A percentile compares a stretch with the other conserved stretches of the same genome.
Evolutionary conservation across 1,140 invertebrate species (phyloP).

Genomic region (Drosophila mojavensis): DNA sequence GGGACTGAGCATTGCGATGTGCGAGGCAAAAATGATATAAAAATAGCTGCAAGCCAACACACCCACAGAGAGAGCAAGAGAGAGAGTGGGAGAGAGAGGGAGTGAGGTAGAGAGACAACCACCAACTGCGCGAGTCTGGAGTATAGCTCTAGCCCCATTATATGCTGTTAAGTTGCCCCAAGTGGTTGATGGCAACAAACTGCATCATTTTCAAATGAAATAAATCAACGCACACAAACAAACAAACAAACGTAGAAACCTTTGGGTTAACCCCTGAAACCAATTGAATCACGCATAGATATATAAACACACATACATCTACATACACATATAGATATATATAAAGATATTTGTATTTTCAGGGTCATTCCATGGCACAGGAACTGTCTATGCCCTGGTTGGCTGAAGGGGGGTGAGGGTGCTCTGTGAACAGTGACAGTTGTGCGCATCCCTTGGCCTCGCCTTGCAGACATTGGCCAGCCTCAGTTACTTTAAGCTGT

Average conservation of each 20-base stretch:
- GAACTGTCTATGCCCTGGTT: conserved; percentile 14
- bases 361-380: conserved; percentile 32
- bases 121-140: conserved; percentile 13
- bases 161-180: conserved; percentile 45
- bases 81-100: neutral
- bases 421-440: conserved; percentile 41
- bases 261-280: conserved; percentile 31
- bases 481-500: conserved; percentile 43
- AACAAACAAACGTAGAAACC: conserved; percentile 48
- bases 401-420: neutral
- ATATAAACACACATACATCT: conserved; percentile 3
- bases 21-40: conserved; percentile 73
- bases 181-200: conserved; percentile 51
- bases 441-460: conserved; percentile 11
- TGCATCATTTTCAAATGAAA: conserved; percentile 81
- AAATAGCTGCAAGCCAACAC: conserved; percentile 70
- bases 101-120: neutral
- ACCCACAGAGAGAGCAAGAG: neutral
- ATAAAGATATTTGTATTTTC: conserved; percentile 20
- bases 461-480: conserved; percentile 10
- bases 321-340: conserved; percentile 11
- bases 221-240: conserved; percentile 81
- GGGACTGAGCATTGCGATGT: conserved; percentile 16
- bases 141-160: conserved; percentile 29
- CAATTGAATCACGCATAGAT: conserved; percentile 47